These are phyloP conservation scores for Ctenopoma kingsleyae DNA, from an alignment of 2,797 vertebrate species.

Conservation along the genomic window DNA sequence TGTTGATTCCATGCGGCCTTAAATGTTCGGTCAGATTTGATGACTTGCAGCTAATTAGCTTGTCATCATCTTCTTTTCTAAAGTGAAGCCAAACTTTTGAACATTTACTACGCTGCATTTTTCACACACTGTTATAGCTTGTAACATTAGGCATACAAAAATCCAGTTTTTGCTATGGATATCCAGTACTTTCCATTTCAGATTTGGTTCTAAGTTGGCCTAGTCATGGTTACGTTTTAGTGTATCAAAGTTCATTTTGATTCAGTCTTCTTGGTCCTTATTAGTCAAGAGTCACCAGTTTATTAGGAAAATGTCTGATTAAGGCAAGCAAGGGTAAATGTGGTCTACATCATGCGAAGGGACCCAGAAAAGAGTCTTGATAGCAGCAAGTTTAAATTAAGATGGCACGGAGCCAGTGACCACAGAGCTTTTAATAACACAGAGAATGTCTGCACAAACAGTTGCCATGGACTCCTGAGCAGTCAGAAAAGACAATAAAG, in stretches of 20 bases:
- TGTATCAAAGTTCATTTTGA: constrained; percentile 6
- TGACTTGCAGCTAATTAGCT: no score
- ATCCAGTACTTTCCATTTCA: no score
- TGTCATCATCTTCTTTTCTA: no score
- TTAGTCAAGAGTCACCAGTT: not conserved
- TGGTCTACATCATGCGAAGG: constrained; percentile 37
- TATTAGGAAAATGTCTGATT: constrained; percentile 6
- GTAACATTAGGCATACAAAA: no score
- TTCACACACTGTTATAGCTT: no score
- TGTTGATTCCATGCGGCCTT: no score
- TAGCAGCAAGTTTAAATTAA: constrained; percentile 72
- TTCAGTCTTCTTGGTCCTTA: constrained; percentile 3
- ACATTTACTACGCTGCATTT: no score
- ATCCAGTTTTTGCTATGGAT: no score
- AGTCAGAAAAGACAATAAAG: constrained; percentile 18
- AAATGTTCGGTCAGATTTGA: no score
- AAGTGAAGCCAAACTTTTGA: no score
- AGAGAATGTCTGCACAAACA: constrained; percentile 74
- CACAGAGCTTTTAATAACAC: constrained; percentile 75
- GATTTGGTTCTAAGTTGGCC: no score
- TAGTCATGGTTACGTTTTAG: not conserved
- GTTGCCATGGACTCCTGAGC: constrained; percentile 69
- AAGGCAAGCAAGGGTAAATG: constrained; percentile 19
- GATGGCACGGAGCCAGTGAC: constrained; percentile 69
- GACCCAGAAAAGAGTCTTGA: constrained; percentile 47